phyloP scores from a whole-genome alignment of 2,888 invertebrate species.

The Sphinx pinastri region DNA sequence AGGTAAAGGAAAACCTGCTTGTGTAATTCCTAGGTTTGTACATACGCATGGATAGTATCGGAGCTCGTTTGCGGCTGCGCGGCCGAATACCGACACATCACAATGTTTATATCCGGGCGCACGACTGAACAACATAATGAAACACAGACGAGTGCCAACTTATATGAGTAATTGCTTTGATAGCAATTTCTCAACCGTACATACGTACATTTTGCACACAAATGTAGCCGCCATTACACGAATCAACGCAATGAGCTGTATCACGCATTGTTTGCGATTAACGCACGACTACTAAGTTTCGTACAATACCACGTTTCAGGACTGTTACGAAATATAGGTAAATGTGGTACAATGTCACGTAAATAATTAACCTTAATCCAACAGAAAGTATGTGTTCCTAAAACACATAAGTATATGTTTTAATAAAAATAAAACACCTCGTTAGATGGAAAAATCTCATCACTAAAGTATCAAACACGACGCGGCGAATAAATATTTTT shows the following conservation, averaged over 20 bases:
- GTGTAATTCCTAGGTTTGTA: constrained; percentile 8
- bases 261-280: constrained; percentile 18
- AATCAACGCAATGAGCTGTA: constrained; percentile 24
- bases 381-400: too few relatives aligned
- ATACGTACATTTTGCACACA: constrained; percentile 10
- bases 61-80: constrained; percentile 31
- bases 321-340: neutral
- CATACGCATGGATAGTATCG: neutral
- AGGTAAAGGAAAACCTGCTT: neutral
- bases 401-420: too few relatives aligned
- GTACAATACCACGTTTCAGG: neutral
- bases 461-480: too few relatives aligned
- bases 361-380: neutral
- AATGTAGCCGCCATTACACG: constrained; percentile 20
- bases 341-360: neutral
- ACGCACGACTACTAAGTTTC: neutral
- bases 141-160: constrained; percentile 25
- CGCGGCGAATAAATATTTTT: too few relatives aligned
- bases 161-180: constrained; percentile 26
- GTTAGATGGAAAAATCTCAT: too few relatives aligned
- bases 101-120: constrained; percentile 38
- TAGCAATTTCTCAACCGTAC: constrained; percentile 23
- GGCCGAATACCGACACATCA: constrained; percentile 29
- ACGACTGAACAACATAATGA: constrained; percentile 33
- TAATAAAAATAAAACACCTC: too few relatives aligned